phyloP scores from a whole-genome alignment of 64 coral and sea anemone genomes.

The Actinia equina region DNA sequence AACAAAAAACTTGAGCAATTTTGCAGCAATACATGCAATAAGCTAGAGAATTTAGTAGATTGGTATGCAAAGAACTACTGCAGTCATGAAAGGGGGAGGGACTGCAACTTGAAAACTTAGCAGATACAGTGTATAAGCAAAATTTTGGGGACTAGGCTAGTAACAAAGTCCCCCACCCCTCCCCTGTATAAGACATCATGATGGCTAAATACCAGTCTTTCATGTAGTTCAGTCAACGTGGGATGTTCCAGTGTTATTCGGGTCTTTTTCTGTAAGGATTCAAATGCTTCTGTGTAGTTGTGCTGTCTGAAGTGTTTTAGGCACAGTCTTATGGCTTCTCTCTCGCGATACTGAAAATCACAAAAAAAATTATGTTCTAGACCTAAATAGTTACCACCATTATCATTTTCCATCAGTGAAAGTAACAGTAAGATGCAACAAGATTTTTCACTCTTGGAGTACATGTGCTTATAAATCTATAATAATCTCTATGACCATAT shows the following conservation, averaged over 20 bases:
- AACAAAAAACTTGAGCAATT: background rate
- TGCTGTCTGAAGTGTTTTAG: constrained; percentile 95
- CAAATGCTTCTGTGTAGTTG: constrained; percentile 96
- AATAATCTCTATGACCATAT: too few relatives aligned
- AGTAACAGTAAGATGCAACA: too few relatives aligned
- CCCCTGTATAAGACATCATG: background rate
- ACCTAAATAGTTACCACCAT: too few relatives aligned
- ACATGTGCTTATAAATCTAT: too few relatives aligned
- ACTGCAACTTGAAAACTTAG: too few relatives aligned
- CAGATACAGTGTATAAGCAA: too few relatives aligned
- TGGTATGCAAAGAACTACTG: too few relatives aligned
- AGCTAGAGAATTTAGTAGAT: too few relatives aligned
- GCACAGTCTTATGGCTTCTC: constrained; percentile 89
- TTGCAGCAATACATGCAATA: background rate
- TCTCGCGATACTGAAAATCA: constrained; percentile 79
- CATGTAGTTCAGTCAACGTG: constrained; percentile 87
- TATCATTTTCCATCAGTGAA: too few relatives aligned
- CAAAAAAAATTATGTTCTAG: too few relatives aligned
- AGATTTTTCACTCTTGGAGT: too few relatives aligned
- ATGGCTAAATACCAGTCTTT: constrained; percentile 57
- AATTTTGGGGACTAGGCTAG: background rate
- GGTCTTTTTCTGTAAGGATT: constrained; percentile 96
- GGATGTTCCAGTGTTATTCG: constrained; percentile 86
- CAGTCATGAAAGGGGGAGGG: too few relatives aligned
- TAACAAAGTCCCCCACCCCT: background rate